A percentile compares a stretch with the other conserved stretches of the same genome.
Evolutionary conservation across 2,797 vertebrate genomes (phyloP).

Genomic region (Sebastes iracundus): DNA sequence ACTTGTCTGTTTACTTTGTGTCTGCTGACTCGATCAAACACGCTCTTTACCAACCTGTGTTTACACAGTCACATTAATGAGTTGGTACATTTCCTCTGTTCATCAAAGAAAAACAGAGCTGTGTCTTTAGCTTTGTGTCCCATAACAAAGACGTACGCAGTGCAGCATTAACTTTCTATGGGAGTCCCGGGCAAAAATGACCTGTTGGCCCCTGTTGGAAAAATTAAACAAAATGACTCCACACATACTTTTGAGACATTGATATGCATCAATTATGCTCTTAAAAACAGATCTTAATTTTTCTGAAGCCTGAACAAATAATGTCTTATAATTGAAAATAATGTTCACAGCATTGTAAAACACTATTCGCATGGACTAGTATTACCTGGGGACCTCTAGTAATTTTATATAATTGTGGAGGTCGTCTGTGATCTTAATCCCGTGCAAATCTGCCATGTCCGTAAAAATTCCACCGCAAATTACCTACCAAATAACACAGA

Average conservation of each 20-base stretch:
- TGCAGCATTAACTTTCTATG: too few relatives aligned
- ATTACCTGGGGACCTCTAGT: too few relatives aligned
- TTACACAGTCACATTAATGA: not conserved
- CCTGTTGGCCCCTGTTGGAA: too few relatives aligned
- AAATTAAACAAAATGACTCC: too few relatives aligned
- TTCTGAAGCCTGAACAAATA: not conserved
- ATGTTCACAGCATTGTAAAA: not conserved
- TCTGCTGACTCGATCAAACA: not conserved
- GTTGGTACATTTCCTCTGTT: not conserved
- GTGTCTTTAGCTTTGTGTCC: not conserved
- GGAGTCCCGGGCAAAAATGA: not conserved
- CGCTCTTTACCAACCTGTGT: not conserved
- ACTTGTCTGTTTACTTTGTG: slow-evolving; percentile 5
- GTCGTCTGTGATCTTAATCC: too few relatives aligned
- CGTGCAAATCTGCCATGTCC: too few relatives aligned
- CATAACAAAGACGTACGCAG: not conserved
- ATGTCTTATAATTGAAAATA: not conserved
- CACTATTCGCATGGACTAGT: too few relatives aligned
- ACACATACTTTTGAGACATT: too few relatives aligned
- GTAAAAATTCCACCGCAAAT: too few relatives aligned
- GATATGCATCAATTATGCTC: too few relatives aligned
- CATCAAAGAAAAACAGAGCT: not conserved
- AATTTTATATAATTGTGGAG: too few relatives aligned
- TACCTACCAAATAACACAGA: too few relatives aligned
- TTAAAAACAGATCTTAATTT: accelerated